Evolutionary conservation across 2,113 vertebrate species (phyloP).

Genomic region (Loxodonta africana): DNA sequence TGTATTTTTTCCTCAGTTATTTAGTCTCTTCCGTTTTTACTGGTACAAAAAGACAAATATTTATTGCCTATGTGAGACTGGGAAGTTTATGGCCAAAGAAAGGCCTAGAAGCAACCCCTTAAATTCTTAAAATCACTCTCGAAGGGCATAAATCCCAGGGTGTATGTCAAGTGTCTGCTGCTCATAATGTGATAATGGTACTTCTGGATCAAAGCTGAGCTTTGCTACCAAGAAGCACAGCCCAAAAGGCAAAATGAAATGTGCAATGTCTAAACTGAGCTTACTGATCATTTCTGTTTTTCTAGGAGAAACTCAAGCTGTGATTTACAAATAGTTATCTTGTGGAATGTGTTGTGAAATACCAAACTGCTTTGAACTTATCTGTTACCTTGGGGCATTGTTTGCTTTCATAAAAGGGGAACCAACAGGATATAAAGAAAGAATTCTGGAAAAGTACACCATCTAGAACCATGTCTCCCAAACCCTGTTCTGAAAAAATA

Average conservation of each 20-base stretch:
- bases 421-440: conserved; percentile 34
- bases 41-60: conserved; percentile 28
- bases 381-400: conserved; percentile 61
- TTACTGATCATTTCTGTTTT: not conserved
- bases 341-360: conserved; percentile 46
- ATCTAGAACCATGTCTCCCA: conserved; percentile 1
- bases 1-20: not conserved
- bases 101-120: not conserved
- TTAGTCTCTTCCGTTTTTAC: conserved; percentile 47
- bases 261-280: not conserved
- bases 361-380: conserved; percentile 54
- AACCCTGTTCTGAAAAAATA: not conserved
- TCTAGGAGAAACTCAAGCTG: conserved; percentile 39
- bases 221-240: not conserved
- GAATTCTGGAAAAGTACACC: not conserved
- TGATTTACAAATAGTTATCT: conserved; percentile 59
- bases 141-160: not conserved
- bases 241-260: conserved; percentile 52
- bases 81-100: conserved; percentile 4
- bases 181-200: not conserved
- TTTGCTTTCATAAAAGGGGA: conserved; percentile 59
- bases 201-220: not conserved
- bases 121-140: conserved; percentile 60
- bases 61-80: not conserved
- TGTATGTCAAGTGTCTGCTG: not conserved